phyloP scores from a whole-genome alignment of 2,888 invertebrate genomes.

The Poecilobothrus nobilitatus region DNA sequence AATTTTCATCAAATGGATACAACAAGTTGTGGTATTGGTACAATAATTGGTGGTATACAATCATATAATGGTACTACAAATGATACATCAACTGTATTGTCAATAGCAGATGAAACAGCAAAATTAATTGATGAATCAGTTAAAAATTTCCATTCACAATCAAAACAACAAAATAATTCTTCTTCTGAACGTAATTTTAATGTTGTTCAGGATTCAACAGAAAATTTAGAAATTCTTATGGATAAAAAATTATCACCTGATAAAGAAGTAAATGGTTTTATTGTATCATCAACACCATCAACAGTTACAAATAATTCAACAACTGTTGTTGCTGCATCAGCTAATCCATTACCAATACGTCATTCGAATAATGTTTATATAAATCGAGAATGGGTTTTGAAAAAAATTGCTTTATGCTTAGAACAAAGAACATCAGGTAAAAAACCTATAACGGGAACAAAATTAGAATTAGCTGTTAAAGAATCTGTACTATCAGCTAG shows the following conservation, averaged over 20 bases:
- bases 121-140: conserved; percentile 17
- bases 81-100: conserved; percentile 14
- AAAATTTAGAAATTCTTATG: conserved; percentile 39
- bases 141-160: conserved; percentile 12
- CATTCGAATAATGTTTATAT: conserved; percentile 34
- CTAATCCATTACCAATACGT: conserved; percentile 15
- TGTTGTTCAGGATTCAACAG: conserved; percentile 31
- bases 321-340: not conserved
- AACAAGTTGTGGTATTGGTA: no score
- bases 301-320: conserved; percentile 15
- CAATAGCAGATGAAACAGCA: conserved; percentile 20
- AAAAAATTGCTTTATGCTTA: conserved; percentile 83
- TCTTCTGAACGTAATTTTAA: not conserved
- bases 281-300: conserved; percentile 20
- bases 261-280: conserved; percentile 39
- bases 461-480: conserved; percentile 21
- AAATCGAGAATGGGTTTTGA: conserved; percentile 86
- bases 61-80: conserved; percentile 23
- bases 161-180: conserved; percentile 15
- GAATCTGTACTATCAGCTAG: conserved; percentile 17
- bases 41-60: not conserved
- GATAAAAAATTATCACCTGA: conserved; percentile 42
- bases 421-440: conserved; percentile 78
- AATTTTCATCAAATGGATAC: conserved; percentile 30
- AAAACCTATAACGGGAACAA: conserved; percentile 44